These are phyloP conservation scores for Salvator merianae DNA, from an alignment of 2,113 vertebrate genomes.

Conservation along the genomic window DNA sequence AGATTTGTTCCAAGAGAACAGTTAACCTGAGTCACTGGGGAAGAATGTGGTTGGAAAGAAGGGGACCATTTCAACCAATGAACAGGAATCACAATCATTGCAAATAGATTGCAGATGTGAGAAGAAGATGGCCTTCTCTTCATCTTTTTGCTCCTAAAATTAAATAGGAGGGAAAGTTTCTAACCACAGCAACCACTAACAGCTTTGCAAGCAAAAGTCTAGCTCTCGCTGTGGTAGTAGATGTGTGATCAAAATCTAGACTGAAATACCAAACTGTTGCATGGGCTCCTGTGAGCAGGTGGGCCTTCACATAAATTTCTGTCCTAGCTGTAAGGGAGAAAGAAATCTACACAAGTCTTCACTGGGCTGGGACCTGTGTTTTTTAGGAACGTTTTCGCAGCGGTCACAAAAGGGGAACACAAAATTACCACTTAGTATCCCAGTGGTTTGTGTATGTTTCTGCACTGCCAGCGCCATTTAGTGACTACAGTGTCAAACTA, in stretches of 20 bases:
- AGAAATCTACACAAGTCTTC: neutral
- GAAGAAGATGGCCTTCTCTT: conserved; percentile 4
- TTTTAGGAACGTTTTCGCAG: neutral
- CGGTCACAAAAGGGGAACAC: too few relatives aligned
- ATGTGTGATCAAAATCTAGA: neutral
- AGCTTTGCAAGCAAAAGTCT: neutral
- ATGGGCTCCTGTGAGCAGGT: neutral
- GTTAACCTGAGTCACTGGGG: neutral
- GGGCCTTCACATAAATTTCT: neutral
- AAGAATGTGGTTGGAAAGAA: conserved; percentile 26
- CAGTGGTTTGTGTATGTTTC: too few relatives aligned
- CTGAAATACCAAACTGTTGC: neutral
- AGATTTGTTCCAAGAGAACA: conserved; percentile 4
- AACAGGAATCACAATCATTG: neutral
- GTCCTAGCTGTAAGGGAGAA: neutral
- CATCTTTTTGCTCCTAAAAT: neutral
- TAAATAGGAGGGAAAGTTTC: neutral
- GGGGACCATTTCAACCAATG: conserved; percentile 15
- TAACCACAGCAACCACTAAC: neutral
- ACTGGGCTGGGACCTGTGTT: neutral
- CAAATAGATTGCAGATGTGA: conserved; percentile 26
- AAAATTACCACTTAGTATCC: too few relatives aligned
- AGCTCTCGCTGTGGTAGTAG: neutral
- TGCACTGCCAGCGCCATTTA: too few relatives aligned
- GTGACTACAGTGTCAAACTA: too few relatives aligned